phyloP scores from a whole-genome alignment of 2,113 vertebrate genomes.

The Laterallus jamaicensis region DNA sequence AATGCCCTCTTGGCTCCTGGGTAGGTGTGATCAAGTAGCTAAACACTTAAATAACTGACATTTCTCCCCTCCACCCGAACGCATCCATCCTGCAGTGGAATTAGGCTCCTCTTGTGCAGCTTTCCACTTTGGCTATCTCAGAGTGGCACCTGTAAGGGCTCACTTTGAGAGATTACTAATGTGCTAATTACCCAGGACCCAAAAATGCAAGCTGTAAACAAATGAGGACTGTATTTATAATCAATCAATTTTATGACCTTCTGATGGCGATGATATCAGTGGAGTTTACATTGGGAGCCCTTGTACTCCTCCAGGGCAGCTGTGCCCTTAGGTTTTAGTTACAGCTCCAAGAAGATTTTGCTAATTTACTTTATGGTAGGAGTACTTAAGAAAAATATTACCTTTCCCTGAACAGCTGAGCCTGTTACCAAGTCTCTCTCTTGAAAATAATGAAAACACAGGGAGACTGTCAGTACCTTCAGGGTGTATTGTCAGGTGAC shows the following conservation, averaged over 20 bases:
- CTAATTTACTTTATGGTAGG: conserved; percentile 71
- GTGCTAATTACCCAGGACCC: conserved; percentile 86
- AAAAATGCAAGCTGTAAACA: conserved; percentile 99
- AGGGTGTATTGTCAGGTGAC: conserved; percentile 63
- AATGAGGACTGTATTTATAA: conserved; percentile 96
- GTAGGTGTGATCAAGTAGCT: conserved; percentile 47
- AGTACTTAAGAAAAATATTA: conserved; percentile 67
- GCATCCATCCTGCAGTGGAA: not conserved
- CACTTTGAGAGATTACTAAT: conserved; percentile 92
- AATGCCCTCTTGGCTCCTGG: conserved; percentile 49
- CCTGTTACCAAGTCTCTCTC: not conserved
- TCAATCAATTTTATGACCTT: conserved; percentile 99
- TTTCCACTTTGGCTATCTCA: conserved; percentile 3
- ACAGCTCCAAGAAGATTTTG: conserved; percentile 63
- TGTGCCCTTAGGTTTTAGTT: conserved; percentile 82
- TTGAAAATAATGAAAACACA: conserved; percentile 59
- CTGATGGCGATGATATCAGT: conserved; percentile 97
- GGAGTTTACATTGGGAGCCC: conserved; percentile 92
- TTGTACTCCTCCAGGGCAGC: conserved; percentile 86
- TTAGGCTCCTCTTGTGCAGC: not conserved
- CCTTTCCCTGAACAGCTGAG: conserved; percentile 66
- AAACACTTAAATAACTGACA: not conserved
- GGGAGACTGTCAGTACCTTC: conserved; percentile 50
- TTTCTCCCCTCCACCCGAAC: not conserved
- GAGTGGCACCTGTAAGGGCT: conserved; percentile 92